A percentile compares a stretch with the other conserved stretches of the same genome.
Evolutionary conservation across 2,888 invertebrate species (phyloP).

Genomic region (Pristionchus fissidentatus): DNA sequence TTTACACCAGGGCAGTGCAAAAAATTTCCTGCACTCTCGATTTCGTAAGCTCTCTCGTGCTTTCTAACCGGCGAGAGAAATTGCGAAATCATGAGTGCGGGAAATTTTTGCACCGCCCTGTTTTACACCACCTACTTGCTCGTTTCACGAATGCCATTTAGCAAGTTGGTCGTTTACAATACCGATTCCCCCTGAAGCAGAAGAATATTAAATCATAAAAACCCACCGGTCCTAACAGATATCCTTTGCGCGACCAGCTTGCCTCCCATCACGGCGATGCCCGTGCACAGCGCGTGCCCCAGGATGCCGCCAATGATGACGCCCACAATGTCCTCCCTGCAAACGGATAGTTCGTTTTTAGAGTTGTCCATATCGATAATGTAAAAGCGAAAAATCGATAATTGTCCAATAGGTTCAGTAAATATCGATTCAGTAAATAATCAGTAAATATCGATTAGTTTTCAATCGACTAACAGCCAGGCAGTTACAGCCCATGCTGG

Average conservation of each 20-base stretch:
- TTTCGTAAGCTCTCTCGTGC: background rate
- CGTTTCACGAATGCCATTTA: background rate
- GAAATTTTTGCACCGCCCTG: background rate
- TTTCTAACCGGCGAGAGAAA: background rate
- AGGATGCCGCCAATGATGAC: constrained; percentile 93
- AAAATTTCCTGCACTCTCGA: no score
- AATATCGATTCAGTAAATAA: background rate
- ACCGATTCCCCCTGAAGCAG: background rate
- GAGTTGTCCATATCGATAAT: background rate
- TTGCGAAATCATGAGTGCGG: no score
- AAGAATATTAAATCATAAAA: background rate
- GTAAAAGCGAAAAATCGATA: background rate
- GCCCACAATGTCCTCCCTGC: constrained; percentile 85
- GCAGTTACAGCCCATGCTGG: background rate
- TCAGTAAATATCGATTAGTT: background rate
- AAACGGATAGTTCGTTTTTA: background rate
- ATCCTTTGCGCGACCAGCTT: constrained; percentile 96
- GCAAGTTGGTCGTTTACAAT: background rate
- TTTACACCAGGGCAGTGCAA: background rate
- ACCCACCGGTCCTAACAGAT: constrained; percentile 92
- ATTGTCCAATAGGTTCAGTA: background rate
- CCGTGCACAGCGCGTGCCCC: constrained; percentile 96
- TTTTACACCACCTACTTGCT: background rate
- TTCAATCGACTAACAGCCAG: no score
- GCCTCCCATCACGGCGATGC: constrained; percentile 95